Percentiles rank a stretch among this genome's conserved stretches.
Evolutionary conservation across 2,888 invertebrate genomes (phyloP).

Genomic region (Lasiommata megera): DNA sequence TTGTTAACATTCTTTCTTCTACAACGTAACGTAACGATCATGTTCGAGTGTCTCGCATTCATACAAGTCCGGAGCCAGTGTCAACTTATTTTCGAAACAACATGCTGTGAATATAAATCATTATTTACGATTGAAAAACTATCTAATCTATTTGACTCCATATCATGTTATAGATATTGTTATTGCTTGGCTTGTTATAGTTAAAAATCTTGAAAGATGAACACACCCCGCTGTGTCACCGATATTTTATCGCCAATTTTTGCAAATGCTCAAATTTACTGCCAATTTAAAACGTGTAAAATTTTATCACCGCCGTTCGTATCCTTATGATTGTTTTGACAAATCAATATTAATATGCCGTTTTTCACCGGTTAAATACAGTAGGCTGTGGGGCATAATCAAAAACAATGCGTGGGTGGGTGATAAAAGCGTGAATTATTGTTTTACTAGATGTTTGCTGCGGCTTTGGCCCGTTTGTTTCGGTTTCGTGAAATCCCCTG

Average conservation of each 20-base stretch:
- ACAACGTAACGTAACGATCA: no score
- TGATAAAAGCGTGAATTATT: no score
- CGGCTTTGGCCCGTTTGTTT: no score
- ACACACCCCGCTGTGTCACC: constrained; percentile 24
- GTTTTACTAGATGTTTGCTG: no score
- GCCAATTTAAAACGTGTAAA: constrained; percentile 47
- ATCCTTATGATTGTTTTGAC: constrained; percentile 8
- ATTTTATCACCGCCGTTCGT: constrained; percentile 27
- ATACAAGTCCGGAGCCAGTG: background rate
- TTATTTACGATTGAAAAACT: background rate
- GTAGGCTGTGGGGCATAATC: background rate
- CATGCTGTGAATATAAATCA: background rate
- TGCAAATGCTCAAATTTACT: constrained; percentile 44
- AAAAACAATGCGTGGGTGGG: constrained; percentile 6
- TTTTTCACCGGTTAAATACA: background rate
- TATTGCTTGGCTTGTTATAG: background rate
- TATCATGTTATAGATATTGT: constrained; percentile 3
- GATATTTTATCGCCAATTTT: constrained; percentile 43
- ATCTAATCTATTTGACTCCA: background rate
- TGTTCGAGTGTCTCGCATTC: background rate
- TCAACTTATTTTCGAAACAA: background rate
- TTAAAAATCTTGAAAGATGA: constrained; percentile 2
- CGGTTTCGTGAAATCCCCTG: no score
- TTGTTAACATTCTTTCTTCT: no score
- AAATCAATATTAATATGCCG: background rate